These are phyloP conservation scores for Hyposoter dolosus DNA, from an alignment of 2,888 invertebrate genomes.

Conservation along the genomic window DNA sequence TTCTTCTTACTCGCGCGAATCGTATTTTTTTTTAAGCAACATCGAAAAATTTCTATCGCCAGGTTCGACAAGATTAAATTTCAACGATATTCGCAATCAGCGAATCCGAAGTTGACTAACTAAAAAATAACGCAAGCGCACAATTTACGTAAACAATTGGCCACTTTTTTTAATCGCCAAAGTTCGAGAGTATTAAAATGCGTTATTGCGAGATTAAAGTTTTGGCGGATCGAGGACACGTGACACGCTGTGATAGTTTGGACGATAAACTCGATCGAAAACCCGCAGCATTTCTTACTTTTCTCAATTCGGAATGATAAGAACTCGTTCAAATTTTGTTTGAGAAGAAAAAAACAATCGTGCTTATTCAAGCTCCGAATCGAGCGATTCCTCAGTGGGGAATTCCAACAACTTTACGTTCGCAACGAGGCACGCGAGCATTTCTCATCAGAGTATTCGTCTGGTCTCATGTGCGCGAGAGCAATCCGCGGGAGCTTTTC, in stretches of 20 bases:
- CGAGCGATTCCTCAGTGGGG: too few relatives aligned
- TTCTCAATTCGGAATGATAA: background rate
- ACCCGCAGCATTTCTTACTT: background rate
- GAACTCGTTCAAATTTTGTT: background rate
- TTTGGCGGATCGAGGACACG: too few relatives aligned
- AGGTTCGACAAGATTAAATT: slow-evolving; percentile 13
- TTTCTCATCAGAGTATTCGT: too few relatives aligned
- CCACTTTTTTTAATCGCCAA: background rate
- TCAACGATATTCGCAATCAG: slow-evolving; percentile 20
- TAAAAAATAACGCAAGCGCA: background rate
- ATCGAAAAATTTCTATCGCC: slow-evolving; percentile 7
- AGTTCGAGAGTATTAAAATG: background rate
- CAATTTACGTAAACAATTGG: background rate
- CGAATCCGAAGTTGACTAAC: background rate
- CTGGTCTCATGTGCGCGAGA: slow-evolving; percentile 26
- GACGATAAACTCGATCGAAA: background rate
- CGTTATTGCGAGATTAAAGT: background rate
- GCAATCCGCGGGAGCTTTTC: slow-evolving; percentile 34
- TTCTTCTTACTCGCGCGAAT: background rate
- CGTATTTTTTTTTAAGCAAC: background rate
- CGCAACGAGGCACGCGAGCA: too few relatives aligned
- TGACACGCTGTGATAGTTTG: background rate
- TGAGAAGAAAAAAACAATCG: background rate
- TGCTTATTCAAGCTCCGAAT: slow-evolving; percentile 33
- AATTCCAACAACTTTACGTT: too few relatives aligned